Evolutionary conservation across 2,113 vertebrate species (phyloP).

Genomic region (Muntiacus muntjak): DNA sequence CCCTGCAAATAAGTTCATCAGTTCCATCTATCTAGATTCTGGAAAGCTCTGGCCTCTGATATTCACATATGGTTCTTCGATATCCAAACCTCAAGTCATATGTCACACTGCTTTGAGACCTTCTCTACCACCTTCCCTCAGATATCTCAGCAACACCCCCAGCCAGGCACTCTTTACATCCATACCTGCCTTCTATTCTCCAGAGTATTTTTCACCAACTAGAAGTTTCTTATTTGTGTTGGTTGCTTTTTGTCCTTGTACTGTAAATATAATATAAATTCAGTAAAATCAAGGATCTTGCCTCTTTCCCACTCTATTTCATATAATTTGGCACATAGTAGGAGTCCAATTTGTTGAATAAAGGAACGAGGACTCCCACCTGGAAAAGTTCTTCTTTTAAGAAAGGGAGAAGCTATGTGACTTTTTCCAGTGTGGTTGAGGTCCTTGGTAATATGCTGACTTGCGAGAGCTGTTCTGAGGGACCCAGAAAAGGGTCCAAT

Average conservation of each 20-base stretch:
- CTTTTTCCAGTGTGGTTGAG: not conserved
- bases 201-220: not conserved
- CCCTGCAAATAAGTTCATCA: not conserved
- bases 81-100: not conserved
- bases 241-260: not conserved
- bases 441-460: not conserved
- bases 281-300: not conserved
- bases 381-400: not conserved
- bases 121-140: not conserved
- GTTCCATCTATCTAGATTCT: not conserved
- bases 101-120: not conserved
- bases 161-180: not conserved
- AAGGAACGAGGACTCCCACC: not conserved
- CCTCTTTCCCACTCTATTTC: not conserved
- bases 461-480: not conserved
- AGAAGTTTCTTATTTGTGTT: not conserved
- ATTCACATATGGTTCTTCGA: not conserved
- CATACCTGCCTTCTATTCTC: not conserved
- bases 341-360: not conserved
- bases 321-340: not conserved
- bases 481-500: not conserved
- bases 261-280: not conserved
- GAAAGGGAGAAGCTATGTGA: not conserved
- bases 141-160: not conserved
- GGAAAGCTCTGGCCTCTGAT: not conserved